Evolutionary conservation across 92 coral and sea anemone species (phyloP).

Genomic region (Epizoanthus scotinus): DNA sequence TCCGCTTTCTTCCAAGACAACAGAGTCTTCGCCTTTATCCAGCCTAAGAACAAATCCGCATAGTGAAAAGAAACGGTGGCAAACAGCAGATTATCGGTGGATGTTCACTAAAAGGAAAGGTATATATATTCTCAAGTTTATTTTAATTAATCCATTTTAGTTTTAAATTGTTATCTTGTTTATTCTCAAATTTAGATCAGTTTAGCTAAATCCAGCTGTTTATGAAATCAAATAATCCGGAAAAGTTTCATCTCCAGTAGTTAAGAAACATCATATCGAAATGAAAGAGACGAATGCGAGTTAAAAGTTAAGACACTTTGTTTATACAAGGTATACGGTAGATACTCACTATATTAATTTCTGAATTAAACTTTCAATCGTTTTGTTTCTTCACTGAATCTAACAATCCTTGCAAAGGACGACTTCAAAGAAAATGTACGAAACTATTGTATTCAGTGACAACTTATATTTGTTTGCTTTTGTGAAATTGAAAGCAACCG

Average conservation of each 20-base stretch:
- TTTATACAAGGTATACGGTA: background rate
- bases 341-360: background rate
- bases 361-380: background rate
- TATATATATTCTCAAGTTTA: slow-evolving; percentile 27
- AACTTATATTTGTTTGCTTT: slow-evolving; percentile 7
- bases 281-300: background rate
- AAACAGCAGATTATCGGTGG: slow-evolving; percentile 98
- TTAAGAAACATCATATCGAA: background rate
- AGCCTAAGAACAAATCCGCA: slow-evolving; percentile 39
- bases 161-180: background rate
- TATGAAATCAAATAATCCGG: background rate
- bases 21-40: slow-evolving; percentile 22
- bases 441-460: slow-evolving; percentile 20
- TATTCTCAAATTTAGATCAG: background rate
- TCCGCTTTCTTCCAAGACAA: slow-evolving; percentile 28
- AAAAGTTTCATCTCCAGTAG: slow-evolving; percentile 1
- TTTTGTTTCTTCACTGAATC: background rate
- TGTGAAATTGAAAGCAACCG: slow-evolving; percentile 16
- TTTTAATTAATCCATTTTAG: background rate
- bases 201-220: background rate
- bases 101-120: slow-evolving; percentile 98
- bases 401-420: background rate
- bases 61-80: slow-evolving; percentile 94
- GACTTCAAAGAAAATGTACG: background rate
- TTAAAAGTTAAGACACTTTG: background rate